Evolutionary conservation across 1,140 invertebrate species (phyloP).

Genomic region (Drosophila lini): DNA sequence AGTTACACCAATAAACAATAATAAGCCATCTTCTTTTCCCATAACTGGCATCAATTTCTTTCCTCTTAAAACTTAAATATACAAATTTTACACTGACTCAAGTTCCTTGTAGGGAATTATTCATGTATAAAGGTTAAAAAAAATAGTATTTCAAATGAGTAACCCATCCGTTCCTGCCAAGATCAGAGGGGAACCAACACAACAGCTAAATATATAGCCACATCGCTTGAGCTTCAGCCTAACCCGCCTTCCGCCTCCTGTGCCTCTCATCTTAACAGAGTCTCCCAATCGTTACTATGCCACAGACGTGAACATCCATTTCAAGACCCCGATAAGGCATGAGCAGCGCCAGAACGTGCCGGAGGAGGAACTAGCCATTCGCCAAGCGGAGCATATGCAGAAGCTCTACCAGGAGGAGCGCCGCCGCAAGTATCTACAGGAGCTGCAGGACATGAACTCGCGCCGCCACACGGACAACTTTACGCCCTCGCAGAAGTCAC

Average conservation of each 20-base stretch:
- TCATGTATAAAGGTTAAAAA: no score
- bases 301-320: constrained; percentile 96
- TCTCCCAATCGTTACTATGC: constrained; percentile 94
- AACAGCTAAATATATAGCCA: not conserved
- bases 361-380: constrained; percentile 92
- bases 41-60: not conserved
- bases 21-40: not conserved
- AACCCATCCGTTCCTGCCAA: not conserved
- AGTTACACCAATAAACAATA: not conserved
- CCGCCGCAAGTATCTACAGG: constrained; percentile 93
- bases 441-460: constrained; percentile 95
- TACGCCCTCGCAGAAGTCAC: constrained; percentile 96
- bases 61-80: not conserved
- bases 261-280: constrained; percentile 85
- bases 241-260: constrained; percentile 22
- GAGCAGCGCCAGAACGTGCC: constrained; percentile 92
- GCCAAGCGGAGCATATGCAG: constrained; percentile 95
- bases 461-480: constrained; percentile 96
- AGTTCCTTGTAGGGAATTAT: not conserved
- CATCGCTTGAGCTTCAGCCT: constrained; percentile 30
- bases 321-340: constrained; percentile 92
- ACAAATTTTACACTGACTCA: not conserved
- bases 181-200: constrained; percentile 14
- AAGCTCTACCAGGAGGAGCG: constrained; percentile 94
- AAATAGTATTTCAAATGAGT: not conserved